Evolutionary conservation across 2,888 invertebrate genomes (phyloP).

Genomic region (Neuroscelio doddi): DNA sequence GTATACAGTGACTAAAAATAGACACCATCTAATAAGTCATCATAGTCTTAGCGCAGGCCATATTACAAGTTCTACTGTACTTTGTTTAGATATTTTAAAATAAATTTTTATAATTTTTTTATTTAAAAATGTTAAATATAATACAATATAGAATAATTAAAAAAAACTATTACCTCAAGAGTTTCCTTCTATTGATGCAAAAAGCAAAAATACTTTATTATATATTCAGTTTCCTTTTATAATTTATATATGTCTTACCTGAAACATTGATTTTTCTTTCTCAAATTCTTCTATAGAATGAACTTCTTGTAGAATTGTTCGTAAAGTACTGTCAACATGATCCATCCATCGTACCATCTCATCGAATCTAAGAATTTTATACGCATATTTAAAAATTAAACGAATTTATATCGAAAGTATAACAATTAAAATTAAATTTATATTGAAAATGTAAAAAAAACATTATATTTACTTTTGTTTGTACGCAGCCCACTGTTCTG

Average conservation of each 20-base stretch:
- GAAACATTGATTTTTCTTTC: slow-evolving; percentile 89
- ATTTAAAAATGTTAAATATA: too few species aligned
- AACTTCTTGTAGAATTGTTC: slow-evolving; percentile 88
- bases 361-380: slow-evolving; percentile 74
- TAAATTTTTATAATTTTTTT: too few species aligned
- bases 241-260: slow-evolving; percentile 75
- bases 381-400: neutral
- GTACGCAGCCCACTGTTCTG: slow-evolving; percentile 93
- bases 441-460: too few species aligned
- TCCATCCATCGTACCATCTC: slow-evolving; percentile 95
- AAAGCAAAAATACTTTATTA: neutral
- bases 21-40: too few species aligned
- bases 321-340: slow-evolving; percentile 86
- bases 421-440: slow-evolving; percentile 7
- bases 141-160: too few species aligned
- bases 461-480: slow-evolving; percentile 78
- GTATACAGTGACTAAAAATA: too few species aligned
- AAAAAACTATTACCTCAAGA: slow-evolving; percentile 21
- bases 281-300: slow-evolving; percentile 93
- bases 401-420: too few species aligned
- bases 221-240: slow-evolving; percentile 28
- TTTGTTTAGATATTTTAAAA: too few species aligned
- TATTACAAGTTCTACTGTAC: too few species aligned
- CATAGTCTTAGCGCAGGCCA: too few species aligned
- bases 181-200: slow-evolving; percentile 27